These are phyloP conservation scores for Microcebus lehilahytsara DNA, from an alignment of 2,113 vertebrate species.

Conservation along the genomic window DNA sequence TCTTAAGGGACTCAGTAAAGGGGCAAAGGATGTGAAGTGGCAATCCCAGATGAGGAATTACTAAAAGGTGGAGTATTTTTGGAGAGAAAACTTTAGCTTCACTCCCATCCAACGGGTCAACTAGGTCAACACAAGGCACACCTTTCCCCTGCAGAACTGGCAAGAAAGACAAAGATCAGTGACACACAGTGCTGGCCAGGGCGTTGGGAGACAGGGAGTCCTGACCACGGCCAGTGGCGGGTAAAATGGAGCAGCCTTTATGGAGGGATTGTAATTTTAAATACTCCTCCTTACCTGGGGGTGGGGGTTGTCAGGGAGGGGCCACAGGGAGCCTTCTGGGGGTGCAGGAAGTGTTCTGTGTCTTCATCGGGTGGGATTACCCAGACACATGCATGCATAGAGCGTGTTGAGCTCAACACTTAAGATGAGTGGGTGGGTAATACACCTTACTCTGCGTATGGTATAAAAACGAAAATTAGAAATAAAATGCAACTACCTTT, in stretches of 20 bases:
- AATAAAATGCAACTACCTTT: background rate
- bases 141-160: no score
- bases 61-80: background rate
- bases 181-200: background rate
- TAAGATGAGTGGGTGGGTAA: background rate
- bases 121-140: background rate
- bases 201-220: background rate
- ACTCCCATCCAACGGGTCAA: background rate
- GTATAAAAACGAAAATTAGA: background rate
- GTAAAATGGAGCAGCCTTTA: background rate
- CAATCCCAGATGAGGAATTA: background rate
- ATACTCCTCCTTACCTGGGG: background rate
- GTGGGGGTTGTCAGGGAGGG: background rate
- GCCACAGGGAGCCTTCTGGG: background rate
- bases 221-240: accelerated
- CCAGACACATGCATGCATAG: background rate
- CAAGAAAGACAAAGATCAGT: background rate
- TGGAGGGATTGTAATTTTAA: background rate
- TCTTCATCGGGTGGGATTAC: background rate
- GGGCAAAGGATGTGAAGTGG: background rate
- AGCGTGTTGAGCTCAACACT: background rate
- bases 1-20: background rate
- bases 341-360: background rate
- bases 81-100: background rate
- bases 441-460: accelerated